phyloP scores from a whole-genome alignment of 1,140 invertebrate genomes.

The Drosophila arizonae region DNA sequence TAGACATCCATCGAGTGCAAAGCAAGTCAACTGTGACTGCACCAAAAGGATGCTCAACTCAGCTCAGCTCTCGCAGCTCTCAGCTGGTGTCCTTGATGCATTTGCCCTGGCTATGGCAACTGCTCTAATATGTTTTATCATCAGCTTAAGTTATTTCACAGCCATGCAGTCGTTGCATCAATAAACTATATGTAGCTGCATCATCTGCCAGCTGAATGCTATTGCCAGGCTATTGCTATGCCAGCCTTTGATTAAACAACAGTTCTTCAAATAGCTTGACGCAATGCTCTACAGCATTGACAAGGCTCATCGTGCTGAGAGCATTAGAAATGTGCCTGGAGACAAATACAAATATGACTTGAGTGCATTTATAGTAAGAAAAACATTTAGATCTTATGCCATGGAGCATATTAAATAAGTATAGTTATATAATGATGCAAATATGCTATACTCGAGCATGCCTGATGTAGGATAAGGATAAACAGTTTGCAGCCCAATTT shows the following conservation, averaged over 20 bases:
- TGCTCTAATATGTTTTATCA: constrained; percentile 4
- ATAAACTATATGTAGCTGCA: neutral
- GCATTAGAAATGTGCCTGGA: no score
- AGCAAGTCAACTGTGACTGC: constrained; percentile 55
- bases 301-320: no score
- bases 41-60: constrained; percentile 26
- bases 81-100: constrained; percentile 31
- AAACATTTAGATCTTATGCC: no score
- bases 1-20: constrained; percentile 51
- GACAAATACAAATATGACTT: no score
- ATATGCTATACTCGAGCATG: no score
- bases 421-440: no score
- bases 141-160: constrained; percentile 18
- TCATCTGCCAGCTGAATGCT: neutral
- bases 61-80: constrained; percentile 41
- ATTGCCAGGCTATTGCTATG: no score
- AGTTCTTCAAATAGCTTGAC: neutral
- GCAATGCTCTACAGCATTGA: neutral
- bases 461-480: no score
- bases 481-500: no score
- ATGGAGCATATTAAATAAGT: no score
- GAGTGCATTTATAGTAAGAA: no score
- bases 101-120: neutral
- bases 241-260: neutral
- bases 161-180: constrained; percentile 8